Conservation (phyloP, 2,797 vertebrate genomes). For the Benthosema pterotum region DNA sequence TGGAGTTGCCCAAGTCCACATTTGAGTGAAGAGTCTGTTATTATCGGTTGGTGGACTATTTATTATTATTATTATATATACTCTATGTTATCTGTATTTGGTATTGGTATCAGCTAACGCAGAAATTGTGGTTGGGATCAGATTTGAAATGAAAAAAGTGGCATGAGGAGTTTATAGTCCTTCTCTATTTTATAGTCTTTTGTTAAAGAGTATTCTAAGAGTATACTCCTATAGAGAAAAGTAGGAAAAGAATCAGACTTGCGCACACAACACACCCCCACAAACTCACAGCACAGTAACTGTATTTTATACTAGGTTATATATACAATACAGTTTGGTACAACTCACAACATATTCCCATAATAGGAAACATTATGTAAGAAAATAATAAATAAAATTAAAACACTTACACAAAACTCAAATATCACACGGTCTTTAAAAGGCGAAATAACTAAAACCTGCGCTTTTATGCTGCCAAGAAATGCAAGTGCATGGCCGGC, state of each 20-base stretch:
- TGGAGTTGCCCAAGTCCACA: no score
- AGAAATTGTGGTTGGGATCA: no score
- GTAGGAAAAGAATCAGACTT: not conserved
- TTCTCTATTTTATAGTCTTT: no score
- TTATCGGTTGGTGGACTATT: no score
- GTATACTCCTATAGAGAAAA: not conserved
- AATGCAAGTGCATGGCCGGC: constrained; percentile 20
- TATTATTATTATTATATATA: no score
- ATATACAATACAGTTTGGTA: not conserved
- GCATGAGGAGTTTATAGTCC: no score
- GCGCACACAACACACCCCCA: not conserved
- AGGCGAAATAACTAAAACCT: not conserved
- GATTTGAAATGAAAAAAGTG: no score
- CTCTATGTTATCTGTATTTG: no score
- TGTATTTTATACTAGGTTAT: no score
- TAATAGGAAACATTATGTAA: not conserved
- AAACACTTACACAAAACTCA: constrained; percentile 2
- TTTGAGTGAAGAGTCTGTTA: no score
- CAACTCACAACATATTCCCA: not conserved
- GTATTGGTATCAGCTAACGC: no score
- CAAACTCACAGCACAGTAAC: not conserved
- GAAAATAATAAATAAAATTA: not conserved
- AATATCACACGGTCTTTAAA: constrained; percentile 1
- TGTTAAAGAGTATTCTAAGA: not conserved
- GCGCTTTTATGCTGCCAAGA: constrained; percentile 21